phyloP scores from a whole-genome alignment of 2,113 vertebrate genomes.

The Jacana jacana region DNA sequence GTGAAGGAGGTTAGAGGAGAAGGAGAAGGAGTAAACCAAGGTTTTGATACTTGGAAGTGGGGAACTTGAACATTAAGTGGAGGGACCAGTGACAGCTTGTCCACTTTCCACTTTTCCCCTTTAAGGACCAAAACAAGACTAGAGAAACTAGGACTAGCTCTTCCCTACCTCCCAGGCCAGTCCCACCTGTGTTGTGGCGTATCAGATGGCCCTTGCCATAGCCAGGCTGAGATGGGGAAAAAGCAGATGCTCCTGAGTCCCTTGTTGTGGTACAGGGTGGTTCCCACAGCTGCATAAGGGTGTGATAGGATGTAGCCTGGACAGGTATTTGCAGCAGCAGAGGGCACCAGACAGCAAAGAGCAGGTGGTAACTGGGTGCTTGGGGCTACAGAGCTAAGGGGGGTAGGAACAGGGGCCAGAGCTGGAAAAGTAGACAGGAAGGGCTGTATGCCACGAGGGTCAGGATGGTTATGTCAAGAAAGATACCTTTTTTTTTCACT shows the following conservation, averaged over 20 bases:
- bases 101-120: neutral
- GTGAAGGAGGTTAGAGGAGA: neutral
- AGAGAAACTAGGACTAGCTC: neutral
- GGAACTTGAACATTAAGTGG: neutral
- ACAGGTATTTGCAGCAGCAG: constrained; percentile 17
- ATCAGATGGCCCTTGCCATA: neutral
- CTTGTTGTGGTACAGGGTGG: accelerated
- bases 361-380: neutral
- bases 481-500: neutral
- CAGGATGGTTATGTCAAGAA: neutral
- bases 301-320: neutral
- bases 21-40: neutral
- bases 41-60: neutral
- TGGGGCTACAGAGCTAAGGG: neutral
- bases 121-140: neutral
- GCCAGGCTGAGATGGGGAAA: neutral
- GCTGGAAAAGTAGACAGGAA: neutral
- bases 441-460: neutral
- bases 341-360: constrained; percentile 43
- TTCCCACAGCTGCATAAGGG: neutral
- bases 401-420: neutral
- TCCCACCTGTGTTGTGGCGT: neutral
- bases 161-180: neutral
- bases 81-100: neutral
- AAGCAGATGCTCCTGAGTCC: neutral